Base-by-base conservation (phyloP, 35 echinoderm and acorn worm genomes). In the Anneissia japonica region DNA sequence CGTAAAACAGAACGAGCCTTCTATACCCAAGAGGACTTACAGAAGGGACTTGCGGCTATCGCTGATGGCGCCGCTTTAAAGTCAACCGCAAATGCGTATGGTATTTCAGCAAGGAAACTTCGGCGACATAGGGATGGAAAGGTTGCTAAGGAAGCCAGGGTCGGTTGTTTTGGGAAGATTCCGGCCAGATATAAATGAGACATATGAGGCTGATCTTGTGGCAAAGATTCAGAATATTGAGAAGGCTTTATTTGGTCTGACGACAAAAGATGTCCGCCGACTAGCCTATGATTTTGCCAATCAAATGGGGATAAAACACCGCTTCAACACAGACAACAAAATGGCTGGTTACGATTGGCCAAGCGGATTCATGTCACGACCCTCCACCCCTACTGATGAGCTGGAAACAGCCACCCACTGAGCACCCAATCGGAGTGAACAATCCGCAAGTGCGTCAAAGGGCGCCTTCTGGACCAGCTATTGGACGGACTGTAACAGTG, bases 71-170 rank as follows among this genome's bases (percentile, higher is more conserved):
- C 35, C 10, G 80, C 80, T n/a, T 29, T 46, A 29, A 82, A 82
- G 38, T 14, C 80, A 82, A 82, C 80, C 35, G 80, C 80, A 43
- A 82, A 82, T 30, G 80, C 80, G 35, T 82, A 82, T 82, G 80
- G 80, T 3, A 82, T 82, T 16, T 82, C 80, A 21, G 37, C 80
- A 14, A 82, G 80, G 80, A 41, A 37, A 41, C 80, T 82, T 19
- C 80, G 80, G 80, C 38, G 80, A 41, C 80, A 82, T 82, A 82
- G 37, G 38, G 80, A 82, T 82, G 80, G 80, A 29, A 82, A 43
- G n/a, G 39, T 82, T 46, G 5, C 80, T 16, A 82, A n/a, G n/a
- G n/a, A n/a, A 82, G 80, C 80, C 80, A 82, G 80, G 80, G 38
- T 82, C 80, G 23, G 80, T 82, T 21, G 6, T 82, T 11, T 41